A percentile compares a stretch with the other conserved stretches of the same genome.
Evolutionary conservation across 2,888 invertebrate species (phyloP).

Genomic region (Melanostoma scalare): DNA sequence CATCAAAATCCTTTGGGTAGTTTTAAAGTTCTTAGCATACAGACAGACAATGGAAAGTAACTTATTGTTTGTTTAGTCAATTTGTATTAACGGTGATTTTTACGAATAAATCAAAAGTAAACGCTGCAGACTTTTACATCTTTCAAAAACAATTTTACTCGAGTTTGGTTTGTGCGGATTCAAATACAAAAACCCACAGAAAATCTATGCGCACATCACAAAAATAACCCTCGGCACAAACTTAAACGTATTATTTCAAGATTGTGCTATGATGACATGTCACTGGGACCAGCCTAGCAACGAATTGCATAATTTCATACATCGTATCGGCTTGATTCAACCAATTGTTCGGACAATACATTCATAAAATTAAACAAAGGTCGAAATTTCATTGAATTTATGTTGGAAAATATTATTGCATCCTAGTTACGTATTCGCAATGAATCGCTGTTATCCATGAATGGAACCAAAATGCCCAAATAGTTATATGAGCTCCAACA

Average conservation of each 20-base stretch:
- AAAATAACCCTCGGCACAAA: too few species aligned
- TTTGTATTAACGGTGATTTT: too few species aligned
- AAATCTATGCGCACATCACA: too few species aligned
- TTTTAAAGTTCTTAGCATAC: too few species aligned
- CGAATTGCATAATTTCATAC: slow-evolving; percentile 9
- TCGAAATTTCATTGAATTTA: slow-evolving; percentile 54
- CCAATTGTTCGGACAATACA: slow-evolving; percentile 68
- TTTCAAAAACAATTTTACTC: too few species aligned
- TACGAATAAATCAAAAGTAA: too few species aligned
- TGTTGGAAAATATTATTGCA: slow-evolving; percentile 58
- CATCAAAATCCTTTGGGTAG: too few species aligned
- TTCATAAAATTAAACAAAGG: slow-evolving; percentile 72
- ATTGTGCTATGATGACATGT: neutral
- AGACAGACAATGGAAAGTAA: too few species aligned
- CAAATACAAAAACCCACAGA: too few species aligned
- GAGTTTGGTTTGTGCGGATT: too few species aligned
- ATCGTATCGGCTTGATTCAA: slow-evolving; percentile 52
- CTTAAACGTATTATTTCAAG: slow-evolving; percentile 26
- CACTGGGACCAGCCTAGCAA: neutral
- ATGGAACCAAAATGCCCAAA: slow-evolving; percentile 65
- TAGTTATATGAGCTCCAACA: slow-evolving; percentile 51
- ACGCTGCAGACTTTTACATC: too few species aligned
- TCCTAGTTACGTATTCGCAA: slow-evolving; percentile 71
- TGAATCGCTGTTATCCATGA: slow-evolving; percentile 55
- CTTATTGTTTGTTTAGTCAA: too few species aligned